These are phyloP conservation scores for Pogonomyrmex californicus DNA, from an alignment of 1,140 invertebrate species.

Conservation along the genomic window DNA sequence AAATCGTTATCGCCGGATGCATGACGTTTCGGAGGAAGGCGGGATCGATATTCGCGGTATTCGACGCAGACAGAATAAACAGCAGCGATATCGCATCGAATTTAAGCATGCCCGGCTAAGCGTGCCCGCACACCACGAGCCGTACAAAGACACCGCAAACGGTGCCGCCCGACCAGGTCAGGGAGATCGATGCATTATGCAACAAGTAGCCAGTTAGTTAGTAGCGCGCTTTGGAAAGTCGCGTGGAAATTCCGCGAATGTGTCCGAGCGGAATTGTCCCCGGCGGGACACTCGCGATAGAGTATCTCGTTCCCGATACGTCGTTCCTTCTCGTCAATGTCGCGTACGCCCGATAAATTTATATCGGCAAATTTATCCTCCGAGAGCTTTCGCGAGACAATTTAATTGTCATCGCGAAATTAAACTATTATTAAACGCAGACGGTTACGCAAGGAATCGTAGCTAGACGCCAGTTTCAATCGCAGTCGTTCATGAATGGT, in stretches of 20 bases:
- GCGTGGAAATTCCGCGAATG: slow-evolving; percentile 48
- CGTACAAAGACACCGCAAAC: slow-evolving; percentile 35
- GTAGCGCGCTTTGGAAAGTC: slow-evolving; percentile 15
- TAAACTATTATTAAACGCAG: slow-evolving; percentile 11
- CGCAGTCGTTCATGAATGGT: background rate
- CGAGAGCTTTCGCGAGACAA: background rate
- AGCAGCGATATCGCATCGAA: background rate
- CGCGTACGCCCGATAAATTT: slow-evolving; percentile 9
- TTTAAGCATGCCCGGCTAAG: background rate
- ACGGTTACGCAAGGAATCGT: background rate
- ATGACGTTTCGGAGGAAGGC: background rate
- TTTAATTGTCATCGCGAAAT: background rate
- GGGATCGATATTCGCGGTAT: background rate
- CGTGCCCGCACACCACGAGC: background rate
- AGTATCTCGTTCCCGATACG: background rate
- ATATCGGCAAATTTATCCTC: slow-evolving; percentile 19
- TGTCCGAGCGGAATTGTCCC: background rate
- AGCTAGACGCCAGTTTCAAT: background rate
- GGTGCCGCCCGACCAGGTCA: slow-evolving; percentile 8
- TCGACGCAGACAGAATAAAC: background rate
- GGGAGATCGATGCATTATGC: slow-evolving; percentile 76
- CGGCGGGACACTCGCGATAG: background rate
- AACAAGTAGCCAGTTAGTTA: slow-evolving; percentile 74
- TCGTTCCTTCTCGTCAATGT: background rate
- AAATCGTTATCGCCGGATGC: background rate